Evolutionary conservation across 2,113 vertebrate genomes (phyloP).

Genomic region (Indri indri): DNA sequence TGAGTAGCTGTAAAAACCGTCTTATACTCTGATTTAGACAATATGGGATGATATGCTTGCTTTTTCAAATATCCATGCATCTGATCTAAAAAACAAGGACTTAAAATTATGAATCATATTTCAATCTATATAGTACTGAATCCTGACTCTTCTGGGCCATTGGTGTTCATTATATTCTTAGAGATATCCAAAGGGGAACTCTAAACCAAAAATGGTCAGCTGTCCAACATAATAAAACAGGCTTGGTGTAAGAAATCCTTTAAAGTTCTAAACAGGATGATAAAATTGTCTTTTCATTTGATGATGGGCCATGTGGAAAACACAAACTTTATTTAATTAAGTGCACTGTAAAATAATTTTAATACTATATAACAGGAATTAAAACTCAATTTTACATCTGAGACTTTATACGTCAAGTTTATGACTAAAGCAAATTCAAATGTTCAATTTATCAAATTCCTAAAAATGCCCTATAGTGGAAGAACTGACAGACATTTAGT

Average conservation of each 20-base stretch:
- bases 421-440: background rate
- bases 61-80: background rate
- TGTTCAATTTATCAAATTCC: slow-evolving; percentile 25
- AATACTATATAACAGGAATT: background rate
- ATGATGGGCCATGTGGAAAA: background rate
- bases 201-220: background rate
- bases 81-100: background rate
- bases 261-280: slow-evolving; percentile 13
- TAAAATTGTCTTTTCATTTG: background rate
- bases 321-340: background rate
- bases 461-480: background rate
- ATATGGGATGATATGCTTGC: background rate
- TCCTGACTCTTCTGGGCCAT: background rate
- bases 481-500: slow-evolving; percentile 25
- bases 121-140: background rate
- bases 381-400: slow-evolving; percentile 30
- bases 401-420: slow-evolving; percentile 20
- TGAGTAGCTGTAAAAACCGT: background rate
- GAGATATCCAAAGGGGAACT: background rate
- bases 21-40: background rate
- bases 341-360: background rate
- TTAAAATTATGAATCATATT: background rate
- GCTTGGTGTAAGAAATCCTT: background rate
- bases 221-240: slow-evolving; percentile 31
- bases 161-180: slow-evolving; percentile 1